Percentiles rank a stretch among this genome's conserved stretches.
Conservation (phyloP, 92 coral and sea anemone species). For the Paragorgia papillata region DNA sequence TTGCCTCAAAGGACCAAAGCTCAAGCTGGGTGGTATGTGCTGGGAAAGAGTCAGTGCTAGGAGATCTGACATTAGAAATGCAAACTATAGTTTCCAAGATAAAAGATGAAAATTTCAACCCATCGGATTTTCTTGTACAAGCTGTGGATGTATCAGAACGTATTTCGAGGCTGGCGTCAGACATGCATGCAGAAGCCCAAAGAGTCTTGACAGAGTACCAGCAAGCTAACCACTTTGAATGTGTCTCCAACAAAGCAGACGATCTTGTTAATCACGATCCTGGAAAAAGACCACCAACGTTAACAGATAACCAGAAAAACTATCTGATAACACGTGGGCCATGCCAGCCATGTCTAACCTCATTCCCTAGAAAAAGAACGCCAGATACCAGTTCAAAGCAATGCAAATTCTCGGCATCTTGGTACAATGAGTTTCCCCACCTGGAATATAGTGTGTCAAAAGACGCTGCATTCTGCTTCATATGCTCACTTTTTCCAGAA, state of each 20-base stretch:
- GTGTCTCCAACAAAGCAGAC: not conserved
- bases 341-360: not conserved
- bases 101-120: no score
- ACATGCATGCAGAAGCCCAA: not conserved
- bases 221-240: not conserved
- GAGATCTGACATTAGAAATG: no score
- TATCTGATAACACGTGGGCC: not conserved
- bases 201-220: constrained; percentile 17
- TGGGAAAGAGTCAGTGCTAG: no score
- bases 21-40: no score
- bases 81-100: no score
- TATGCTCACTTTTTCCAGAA: not conserved
- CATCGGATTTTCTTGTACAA: not conserved
- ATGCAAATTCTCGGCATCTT: not conserved
- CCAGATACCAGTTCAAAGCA: not conserved
- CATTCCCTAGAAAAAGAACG: no score
- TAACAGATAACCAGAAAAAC: not conserved
- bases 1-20: no score
- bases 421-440: constrained; percentile 4
- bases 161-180: no score
- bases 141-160: no score
- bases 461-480: not conserved
- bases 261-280: not conserved
- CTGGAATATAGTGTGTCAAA: not conserved
- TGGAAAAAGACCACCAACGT: not conserved